These are phyloP conservation scores for Gobionotothen gibberifrons DNA, from an alignment of 2,797 vertebrate genomes.

Conservation along the genomic window DNA sequence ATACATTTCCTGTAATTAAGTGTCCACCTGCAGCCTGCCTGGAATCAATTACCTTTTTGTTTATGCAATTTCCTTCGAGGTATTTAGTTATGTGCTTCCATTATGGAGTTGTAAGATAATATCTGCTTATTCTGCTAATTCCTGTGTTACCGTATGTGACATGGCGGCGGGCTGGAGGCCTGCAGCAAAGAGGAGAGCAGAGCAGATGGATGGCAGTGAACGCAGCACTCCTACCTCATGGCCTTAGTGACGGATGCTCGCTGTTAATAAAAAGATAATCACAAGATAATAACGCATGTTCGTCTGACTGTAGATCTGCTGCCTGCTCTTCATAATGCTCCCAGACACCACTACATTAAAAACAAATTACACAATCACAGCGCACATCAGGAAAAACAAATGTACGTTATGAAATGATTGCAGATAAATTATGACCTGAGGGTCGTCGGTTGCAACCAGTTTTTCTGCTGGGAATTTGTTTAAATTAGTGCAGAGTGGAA, in stretches of 20 bases:
- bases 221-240: constrained; percentile 15
- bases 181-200: constrained; percentile 25
- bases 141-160: constrained; percentile 61
- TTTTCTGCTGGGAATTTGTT: too few species aligned
- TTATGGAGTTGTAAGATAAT: constrained; percentile 77
- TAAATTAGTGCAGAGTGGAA: too few species aligned
- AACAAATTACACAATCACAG: not conserved
- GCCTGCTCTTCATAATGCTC: not conserved
- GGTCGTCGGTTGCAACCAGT: not conserved
- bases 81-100: constrained; percentile 76
- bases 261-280: constrained; percentile 18
- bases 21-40: constrained; percentile 95
- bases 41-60: constrained; percentile 96
- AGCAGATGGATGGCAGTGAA: constrained; percentile 56
- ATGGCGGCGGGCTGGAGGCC: constrained; percentile 48
- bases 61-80: constrained; percentile 90
- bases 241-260: constrained; percentile 42
- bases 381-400: too few species aligned
- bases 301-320: constrained; percentile 1
- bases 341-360: constrained; percentile 1
- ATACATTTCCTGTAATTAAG: constrained; percentile 95
- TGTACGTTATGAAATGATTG: too few species aligned
- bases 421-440: constrained; percentile 19
- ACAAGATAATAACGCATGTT: constrained; percentile 10
- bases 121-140: constrained; percentile 77